Base-by-base conservation (phyloP, 2,113 vertebrate genomes). In the Cercopithecus mona region DNA sequence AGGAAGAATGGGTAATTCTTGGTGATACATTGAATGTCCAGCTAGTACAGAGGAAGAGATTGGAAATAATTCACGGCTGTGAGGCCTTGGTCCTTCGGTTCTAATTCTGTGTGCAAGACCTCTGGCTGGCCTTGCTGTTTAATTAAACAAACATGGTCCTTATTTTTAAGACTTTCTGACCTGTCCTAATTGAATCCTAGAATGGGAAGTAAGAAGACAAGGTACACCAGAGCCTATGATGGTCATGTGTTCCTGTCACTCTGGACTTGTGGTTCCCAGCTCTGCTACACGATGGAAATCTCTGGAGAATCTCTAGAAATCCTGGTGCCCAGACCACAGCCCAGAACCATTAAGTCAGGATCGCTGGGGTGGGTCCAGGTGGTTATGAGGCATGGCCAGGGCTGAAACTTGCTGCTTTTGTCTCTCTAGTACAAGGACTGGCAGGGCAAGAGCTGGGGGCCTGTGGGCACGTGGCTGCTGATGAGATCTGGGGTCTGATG, bases 401-500 rank as follows among this genome's bases (percentile, higher is more conserved):
- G 38, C 3, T 1, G 48, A 94, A 32, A 18, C 4, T 38, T 8
- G 1, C 12, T 73, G 45, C 43, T 83, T 52, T 82, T 2, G 23
- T 59, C 12, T 84, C 38, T 93, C 55, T 43, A 6, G 30, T 2
- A 45, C 35, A 22, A 45, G 45, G 35, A 80, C 8, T 8, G 14
- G 14, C 0, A 8, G 88, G 83, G 61, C 23, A 23, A 59, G 52
- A 23, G 7, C 70, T 1, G 30, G 61, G 82, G 32, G 10, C 48
- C 43, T 1, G 2, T 7, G 25, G 14, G 25, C 22, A 0, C 0
- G 5, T 4, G 52, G 84, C n/a, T n/a, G 20, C 32, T 30, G 38
- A 4, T 11, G 20, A 27, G n/a, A 32, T 25, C 35, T 1, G 6
- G 0, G 52, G 18, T 38, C 85, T 70, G 64, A 55, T 0, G 32